Conservation (phyloP, 35 echinoderm and acorn worm genomes). For the Ophioderma brevispina region DNA sequence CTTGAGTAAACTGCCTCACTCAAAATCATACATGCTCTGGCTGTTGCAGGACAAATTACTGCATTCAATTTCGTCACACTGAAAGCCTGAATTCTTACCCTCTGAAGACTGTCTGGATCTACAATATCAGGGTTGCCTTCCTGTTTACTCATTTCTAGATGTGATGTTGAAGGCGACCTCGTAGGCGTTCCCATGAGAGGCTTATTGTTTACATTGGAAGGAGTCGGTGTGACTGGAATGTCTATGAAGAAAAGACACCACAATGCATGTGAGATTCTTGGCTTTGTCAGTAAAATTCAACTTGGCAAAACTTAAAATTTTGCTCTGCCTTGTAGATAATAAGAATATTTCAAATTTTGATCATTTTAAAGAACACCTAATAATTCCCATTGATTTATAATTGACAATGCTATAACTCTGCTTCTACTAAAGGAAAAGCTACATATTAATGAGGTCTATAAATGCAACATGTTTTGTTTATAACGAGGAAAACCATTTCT, state of each 20-base stretch:
- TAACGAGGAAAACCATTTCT: too few species aligned
- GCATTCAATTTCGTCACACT: neutral
- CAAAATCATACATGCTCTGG: neutral
- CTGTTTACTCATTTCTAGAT: slow-evolving; percentile 37
- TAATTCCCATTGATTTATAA: too few species aligned
- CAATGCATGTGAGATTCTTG: too few species aligned
- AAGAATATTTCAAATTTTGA: too few species aligned
- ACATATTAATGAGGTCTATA: too few species aligned
- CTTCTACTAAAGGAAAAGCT: too few species aligned
- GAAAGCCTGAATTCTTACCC: slow-evolving; percentile 23
- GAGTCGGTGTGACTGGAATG: slow-evolving; percentile 63
- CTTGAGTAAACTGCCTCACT: neutral
- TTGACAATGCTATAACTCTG: too few species aligned
- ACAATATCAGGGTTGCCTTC: slow-evolving; percentile 15
- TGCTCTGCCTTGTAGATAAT: too few species aligned
- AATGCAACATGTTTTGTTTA: too few species aligned
- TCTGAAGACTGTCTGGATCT: slow-evolving; percentile 30
- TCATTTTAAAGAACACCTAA: too few species aligned
- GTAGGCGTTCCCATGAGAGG: slow-evolving; percentile 17
- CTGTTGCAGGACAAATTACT: neutral
- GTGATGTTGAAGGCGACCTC: slow-evolving; percentile 50
- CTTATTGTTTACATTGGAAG: slow-evolving; percentile 3
- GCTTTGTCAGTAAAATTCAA: too few species aligned
- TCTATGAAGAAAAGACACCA: slow-evolving; percentile 12
- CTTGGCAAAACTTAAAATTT: too few species aligned